Evolutionary conservation across 2,113 vertebrate genomes (phyloP).

Genomic region (Mesitornis unicolor): DNA sequence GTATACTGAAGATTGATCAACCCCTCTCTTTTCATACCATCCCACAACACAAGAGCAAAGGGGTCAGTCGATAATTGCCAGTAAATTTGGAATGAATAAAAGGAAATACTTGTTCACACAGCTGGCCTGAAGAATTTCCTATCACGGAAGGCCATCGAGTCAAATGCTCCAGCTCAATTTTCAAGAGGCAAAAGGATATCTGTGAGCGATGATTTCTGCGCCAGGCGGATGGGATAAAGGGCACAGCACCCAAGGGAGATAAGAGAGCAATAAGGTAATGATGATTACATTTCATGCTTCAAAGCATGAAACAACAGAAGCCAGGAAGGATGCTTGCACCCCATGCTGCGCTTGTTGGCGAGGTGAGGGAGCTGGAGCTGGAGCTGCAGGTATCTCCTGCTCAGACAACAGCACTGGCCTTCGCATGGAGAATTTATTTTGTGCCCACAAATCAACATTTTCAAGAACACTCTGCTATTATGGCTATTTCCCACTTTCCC

Average conservation of each 20-base stretch:
- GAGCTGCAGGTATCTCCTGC: background rate
- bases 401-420: background rate
- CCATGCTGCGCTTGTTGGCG: rapidly evolving
- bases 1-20: conserved; percentile 41
- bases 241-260: conserved; percentile 18
- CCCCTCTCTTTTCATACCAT: conserved; percentile 15
- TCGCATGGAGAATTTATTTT: background rate
- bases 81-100: conserved; percentile 26
- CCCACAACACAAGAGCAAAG: conserved; percentile 22
- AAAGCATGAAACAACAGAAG: background rate
- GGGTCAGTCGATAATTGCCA: conserved; percentile 46
- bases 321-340: background rate
- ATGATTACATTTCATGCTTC: conserved; percentile 44
- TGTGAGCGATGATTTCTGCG: background rate
- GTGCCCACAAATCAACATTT: background rate
- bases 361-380: background rate
- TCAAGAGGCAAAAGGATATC: background rate
- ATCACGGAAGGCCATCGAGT: background rate
- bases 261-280: conserved; percentile 11
- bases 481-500: background rate
- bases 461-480: rapidly evolving
- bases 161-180: background rate
- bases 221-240: background rate
- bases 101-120: conserved; percentile 2
- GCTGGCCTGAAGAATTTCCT: background rate